A percentile compares a stretch with the other conserved stretches of the same genome.
Evolutionary conservation across 2,113 vertebrate genomes (phyloP).

Genomic region (Centropristis striata): DNA sequence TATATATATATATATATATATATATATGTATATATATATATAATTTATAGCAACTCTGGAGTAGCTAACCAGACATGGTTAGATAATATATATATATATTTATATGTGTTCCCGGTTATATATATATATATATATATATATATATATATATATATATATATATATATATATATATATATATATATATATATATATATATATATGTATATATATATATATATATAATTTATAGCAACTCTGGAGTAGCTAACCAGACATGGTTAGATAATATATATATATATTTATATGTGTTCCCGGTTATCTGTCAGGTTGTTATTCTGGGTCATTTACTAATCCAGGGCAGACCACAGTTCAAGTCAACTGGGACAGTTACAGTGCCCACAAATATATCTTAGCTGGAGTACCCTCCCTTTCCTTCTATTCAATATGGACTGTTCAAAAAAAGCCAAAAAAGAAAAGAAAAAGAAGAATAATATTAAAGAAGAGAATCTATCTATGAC

Average conservation of each 20-base stretch:
- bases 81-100: no score
- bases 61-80: constrained; percentile 1
- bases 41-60: background rate
- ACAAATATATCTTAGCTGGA: background rate
- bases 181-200: no score
- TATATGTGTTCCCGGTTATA: no score
- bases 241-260: constrained; percentile 5
- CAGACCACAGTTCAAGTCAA: constrained; percentile 12
- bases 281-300: no score
- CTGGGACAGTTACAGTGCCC: background rate
- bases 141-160: no score
- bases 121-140: no score
- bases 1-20: no score
- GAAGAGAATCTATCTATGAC: background rate
- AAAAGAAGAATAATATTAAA: background rate
- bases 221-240: background rate
- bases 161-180: no score
- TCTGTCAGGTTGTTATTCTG: constrained; percentile 1
- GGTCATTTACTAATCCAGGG: constrained; percentile 26
- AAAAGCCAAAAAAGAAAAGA: background rate
- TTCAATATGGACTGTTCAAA: background rate
- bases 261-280: no score
- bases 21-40: no score
- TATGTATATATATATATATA: no score
- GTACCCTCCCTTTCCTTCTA: background rate